Evolutionary conservation across 2,888 invertebrate species (phyloP), one percentile per base, ranked within the genome.

Genomic region (Pachliopta kotzebuea): DNA sequence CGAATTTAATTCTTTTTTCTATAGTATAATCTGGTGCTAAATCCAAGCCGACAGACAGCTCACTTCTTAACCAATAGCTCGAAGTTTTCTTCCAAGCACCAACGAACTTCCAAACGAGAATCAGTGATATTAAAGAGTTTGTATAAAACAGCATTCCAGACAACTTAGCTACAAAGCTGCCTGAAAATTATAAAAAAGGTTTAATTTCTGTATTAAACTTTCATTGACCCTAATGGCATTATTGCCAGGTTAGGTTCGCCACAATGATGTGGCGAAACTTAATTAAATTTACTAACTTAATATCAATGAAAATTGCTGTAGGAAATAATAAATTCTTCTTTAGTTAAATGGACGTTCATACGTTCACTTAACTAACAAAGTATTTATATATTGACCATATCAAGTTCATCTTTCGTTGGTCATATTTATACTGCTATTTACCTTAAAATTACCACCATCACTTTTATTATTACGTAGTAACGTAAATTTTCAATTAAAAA

Each of bases 81-180:
- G 83, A 81, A 0, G 88, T 67, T 0, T 66, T 69, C 37, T 74
- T 73, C 90, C 90, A 90, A 0, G 79, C 74, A 3, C 76, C 70
- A 4, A 84, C 68, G 8, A 89, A 81, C 45, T 83, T 88, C 71
- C 93, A 83, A 49, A 93, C 93, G 1, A 94, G 72, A 1, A 93
- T 54, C 2, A 92, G 78, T 0, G 94, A 92, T 1, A 93, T 68
- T 1, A 93, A 71, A 0, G 92, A 90, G 59, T 93, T 93, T 0
- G 84, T 86, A 67, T 93, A 94, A 78, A 94, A 95, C 67, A 94
- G 81, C 8, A 83, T 76, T 0, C 90, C 90, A 0, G 90, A 84
- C 2, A 90, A 66, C 29, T 85, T 81, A 6, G 76, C 80, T 11
- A 81, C 72, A 21, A 88, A 57, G 18, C 83, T 80, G 54, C 78